Percentiles rank a stretch among this genome's conserved stretches.
These are phyloP conservation scores for Semicossyphus pulcher DNA, from an alignment of 2,113 vertebrate genomes.

Conservation along the genomic window DNA sequence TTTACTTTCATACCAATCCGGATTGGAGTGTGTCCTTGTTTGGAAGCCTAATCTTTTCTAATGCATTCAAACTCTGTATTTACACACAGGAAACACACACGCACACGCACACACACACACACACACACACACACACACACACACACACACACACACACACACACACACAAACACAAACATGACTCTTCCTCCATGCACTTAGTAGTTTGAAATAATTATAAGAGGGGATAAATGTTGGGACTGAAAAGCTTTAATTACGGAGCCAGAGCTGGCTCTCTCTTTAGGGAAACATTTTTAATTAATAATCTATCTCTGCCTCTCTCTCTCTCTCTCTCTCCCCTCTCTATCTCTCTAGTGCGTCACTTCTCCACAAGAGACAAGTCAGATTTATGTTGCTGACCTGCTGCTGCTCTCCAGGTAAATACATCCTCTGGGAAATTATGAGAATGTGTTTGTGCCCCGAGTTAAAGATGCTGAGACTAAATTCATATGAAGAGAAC, in stretches of 20 bases:
- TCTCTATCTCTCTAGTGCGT: neutral
- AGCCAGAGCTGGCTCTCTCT: conserved; percentile 59
- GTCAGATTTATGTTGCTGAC: conserved; percentile 38
- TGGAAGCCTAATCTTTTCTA: conserved; percentile 45
- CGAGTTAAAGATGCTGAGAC: neutral
- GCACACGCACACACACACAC: neutral
- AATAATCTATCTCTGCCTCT: conserved; percentile 64
- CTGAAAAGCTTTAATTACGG: conserved; percentile 79
- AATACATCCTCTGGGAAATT: conserved; percentile 40
- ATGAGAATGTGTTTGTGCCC: conserved; percentile 1
- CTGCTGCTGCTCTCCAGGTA: conserved; percentile 48
- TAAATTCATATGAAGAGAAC: neutral
- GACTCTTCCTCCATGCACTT: conserved; percentile 53
- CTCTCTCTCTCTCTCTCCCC: neutral
- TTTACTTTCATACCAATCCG: conserved; percentile 40
- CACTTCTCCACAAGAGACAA: conserved; percentile 20
- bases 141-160: conserved; percentile 6
- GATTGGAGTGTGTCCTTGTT: conserved; percentile 36
- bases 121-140: neutral
- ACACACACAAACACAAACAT: conserved; percentile 1
- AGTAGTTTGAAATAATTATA: conserved; percentile 77
- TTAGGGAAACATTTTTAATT: conserved; percentile 79
- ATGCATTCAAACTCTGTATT: conserved; percentile 46
- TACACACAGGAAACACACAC: conserved; percentile 1
- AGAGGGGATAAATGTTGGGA: conserved; percentile 71